Conservation (phyloP, 2,113 vertebrate species). For the Hoplias malabaricus region DNA sequence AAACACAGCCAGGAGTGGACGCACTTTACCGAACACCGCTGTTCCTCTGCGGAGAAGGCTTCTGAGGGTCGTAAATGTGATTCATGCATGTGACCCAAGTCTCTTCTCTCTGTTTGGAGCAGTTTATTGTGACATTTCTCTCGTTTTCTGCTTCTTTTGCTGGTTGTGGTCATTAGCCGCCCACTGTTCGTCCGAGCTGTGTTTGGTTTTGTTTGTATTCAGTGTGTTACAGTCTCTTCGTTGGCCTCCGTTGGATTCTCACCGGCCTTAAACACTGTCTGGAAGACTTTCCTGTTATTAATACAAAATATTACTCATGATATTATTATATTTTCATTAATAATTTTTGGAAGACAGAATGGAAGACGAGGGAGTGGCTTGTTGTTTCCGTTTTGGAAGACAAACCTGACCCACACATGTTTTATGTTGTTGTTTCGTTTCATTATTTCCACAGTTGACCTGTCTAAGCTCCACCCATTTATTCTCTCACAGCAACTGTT, state of each 20-base stretch:
- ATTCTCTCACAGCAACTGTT: neutral
- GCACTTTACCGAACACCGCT: slow-evolving; percentile 32
- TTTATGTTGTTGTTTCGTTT: slow-evolving; percentile 5
- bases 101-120: slow-evolving; percentile 16
- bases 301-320: too few relatives aligned
- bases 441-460: neutral
- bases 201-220: neutral
- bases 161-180: slow-evolving; percentile 1
- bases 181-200: neutral
- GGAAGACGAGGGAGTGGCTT: slow-evolving; percentile 46
- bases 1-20: slow-evolving; percentile 67
- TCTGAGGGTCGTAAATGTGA: slow-evolving; percentile 52
- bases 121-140: neutral
- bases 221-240: neutral
- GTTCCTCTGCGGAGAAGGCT: slow-evolving; percentile 57
- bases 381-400: slow-evolving; percentile 61
- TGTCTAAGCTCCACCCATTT: neutral
- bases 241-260: slow-evolving; percentile 8
- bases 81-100: slow-evolving; percentile 62
- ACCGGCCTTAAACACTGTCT: neutral
- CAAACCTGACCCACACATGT: slow-evolving; percentile 23
- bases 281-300: slow-evolving; percentile 45
- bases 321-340: too few relatives aligned
- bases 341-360: slow-evolving; percentile 70
- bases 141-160: neutral